Conservation (phyloP, 2,113 vertebrate genomes). For the Diadophis punctatus region DNA sequence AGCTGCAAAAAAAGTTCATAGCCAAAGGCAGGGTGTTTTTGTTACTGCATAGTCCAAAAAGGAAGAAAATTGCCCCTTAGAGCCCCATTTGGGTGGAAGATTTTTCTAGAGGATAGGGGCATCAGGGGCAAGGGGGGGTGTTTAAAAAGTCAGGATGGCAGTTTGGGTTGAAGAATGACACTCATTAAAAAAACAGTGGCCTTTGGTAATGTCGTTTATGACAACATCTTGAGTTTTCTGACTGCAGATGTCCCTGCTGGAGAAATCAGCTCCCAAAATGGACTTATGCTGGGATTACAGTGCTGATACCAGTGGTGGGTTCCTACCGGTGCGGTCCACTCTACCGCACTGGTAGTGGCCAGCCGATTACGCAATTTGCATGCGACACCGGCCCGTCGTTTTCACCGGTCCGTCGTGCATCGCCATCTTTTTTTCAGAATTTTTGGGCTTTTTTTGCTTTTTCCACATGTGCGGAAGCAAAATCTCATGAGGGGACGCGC, state of each 20-base stretch:
- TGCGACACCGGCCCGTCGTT: too few species aligned
- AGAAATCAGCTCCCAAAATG: not conserved
- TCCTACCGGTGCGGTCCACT: too few species aligned
- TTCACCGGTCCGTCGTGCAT: too few species aligned
- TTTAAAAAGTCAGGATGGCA: not conserved
- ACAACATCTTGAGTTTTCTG: not conserved
- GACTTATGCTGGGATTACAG: not conserved
- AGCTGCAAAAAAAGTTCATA: not conserved
- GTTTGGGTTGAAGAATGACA: not conserved
- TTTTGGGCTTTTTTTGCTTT: too few species aligned
- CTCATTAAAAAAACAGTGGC: not conserved
- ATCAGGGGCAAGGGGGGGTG: not conserved
- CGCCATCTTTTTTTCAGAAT: too few species aligned
- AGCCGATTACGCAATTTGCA: too few species aligned
- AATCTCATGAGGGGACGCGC: too few species aligned
- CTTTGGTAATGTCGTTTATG: not conserved
- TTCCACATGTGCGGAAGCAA: too few species aligned
- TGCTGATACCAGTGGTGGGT: not conserved
- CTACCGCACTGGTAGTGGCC: too few species aligned
- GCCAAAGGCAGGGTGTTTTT: not conserved
- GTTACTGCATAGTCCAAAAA: not conserved
- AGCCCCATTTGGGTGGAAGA: not conserved
- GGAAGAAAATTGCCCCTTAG: not conserved
- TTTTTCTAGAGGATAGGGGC: not conserved
- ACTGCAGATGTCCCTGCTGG: not conserved